Conservation (phyloP, 2,888 invertebrate species). For the Cataglyphis altisquamis region DNA sequence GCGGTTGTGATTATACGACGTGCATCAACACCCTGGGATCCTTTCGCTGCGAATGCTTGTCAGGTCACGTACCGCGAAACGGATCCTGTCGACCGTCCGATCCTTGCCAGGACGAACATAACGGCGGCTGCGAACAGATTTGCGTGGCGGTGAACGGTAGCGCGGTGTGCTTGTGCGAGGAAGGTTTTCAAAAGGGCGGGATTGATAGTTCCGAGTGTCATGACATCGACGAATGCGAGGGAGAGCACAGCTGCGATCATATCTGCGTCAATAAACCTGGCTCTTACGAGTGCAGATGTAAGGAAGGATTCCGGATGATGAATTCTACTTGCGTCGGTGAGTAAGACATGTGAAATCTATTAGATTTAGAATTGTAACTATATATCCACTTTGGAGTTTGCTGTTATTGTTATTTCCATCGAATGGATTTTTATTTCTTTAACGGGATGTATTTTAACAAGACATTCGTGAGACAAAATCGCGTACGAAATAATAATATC, state of each 20-base stretch:
- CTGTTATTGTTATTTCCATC: not conserved
- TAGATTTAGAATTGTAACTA: not conserved
- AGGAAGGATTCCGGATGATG: conserved; percentile 75
- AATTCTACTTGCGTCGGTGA: conserved; percentile 78
- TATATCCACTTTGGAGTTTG: not conserved
- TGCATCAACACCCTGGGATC: conserved; percentile 87
- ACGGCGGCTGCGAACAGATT: conserved; percentile 86
- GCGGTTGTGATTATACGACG: conserved; percentile 82
- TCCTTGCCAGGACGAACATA: conserved; percentile 77
- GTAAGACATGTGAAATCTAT: conserved; percentile 40
- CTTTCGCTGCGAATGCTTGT: conserved; percentile 85
- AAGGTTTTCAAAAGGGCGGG: conserved; percentile 85
- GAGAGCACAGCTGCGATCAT: conserved; percentile 85
- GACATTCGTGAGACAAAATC: not conserved
- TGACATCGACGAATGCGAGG: conserved; percentile 86
- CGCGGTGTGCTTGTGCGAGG: conserved; percentile 78
- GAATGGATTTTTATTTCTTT: not conserved
- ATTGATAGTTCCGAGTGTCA: conserved; percentile 79
- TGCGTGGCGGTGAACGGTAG: conserved; percentile 71
- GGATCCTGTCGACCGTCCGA: conserved; percentile 72
- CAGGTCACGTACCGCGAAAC: conserved; percentile 79
- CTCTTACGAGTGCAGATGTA: conserved; percentile 85
- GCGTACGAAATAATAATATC: not conserved
- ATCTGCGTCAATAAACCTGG: conserved; percentile 86
- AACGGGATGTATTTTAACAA: not conserved